Base-by-base conservation (phyloP, 2,797 vertebrate genomes). In the Ibycter americanus region DNA sequence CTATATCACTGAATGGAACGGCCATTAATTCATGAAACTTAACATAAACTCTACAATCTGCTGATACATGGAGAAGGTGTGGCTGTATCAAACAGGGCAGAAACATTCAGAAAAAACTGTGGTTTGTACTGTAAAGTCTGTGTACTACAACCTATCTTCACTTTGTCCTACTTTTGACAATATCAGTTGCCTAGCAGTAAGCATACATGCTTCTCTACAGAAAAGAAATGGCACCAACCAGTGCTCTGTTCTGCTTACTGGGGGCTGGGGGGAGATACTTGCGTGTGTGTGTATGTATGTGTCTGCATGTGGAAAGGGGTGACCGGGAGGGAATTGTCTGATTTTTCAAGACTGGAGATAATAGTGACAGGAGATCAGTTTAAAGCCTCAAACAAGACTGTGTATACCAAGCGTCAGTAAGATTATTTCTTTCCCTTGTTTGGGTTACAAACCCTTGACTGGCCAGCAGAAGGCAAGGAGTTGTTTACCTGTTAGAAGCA, bases 401-500 rank as follows among this genome's bases (percentile, higher is more conserved):
- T 16, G 12, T 12, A 73, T 4, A 70, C 11, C 7, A 72, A 72
- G 32, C 29, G 87, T 52, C 51, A 47, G 34, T 31, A 38, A 40
- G 49, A 44, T 29, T 44, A 44, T 62, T 51, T 72, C 63, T 66
- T n/a, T 46, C 55, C 56, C 70, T n/a, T 32, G 40, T 74, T 51
- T 40, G 59, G 38, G 58, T 94, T 87, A 91, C 61, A 93, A 94
- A 89, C n/a, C 38, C 68, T 90, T 82, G 85, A n/a, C 72, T 52
- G 40, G 44, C 31, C 65, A 70, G 80, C 3, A 55, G 55, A 79
- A 87, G 56, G 42, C 47, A 70, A 87, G 92, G 67, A 94, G 65
- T 80, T 97, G 94, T 97, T 97, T 97, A 97, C 96, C 96, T 97
- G 94, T 42, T 15, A 68, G 78, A 95, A 96, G 80, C 72, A 87